Evolutionary conservation across 2,113 vertebrate genomes (phyloP), one percentile per base, ranked within the genome.

Genomic region (Salvelinus sp.): DNA sequence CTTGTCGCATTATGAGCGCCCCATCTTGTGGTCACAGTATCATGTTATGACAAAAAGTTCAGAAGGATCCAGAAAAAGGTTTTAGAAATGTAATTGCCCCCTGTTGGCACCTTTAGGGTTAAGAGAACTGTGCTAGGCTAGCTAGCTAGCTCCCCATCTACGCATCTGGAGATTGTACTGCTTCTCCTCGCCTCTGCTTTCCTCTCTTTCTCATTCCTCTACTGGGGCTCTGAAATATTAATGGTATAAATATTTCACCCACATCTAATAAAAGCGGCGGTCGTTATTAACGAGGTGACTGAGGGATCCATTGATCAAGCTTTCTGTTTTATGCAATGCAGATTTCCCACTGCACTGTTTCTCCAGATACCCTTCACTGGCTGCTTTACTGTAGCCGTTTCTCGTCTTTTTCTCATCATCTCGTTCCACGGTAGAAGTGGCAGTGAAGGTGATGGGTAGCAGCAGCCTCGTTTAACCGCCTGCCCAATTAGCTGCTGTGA

Each of bases 191-290:
- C 30, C 65, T 68, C 66, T 68, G 63, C 14, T 1, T 20, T 27
- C 25, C 66, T 68, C 4, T 3, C 83, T 85, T 83, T 79, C 74
- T 16, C 85, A 73, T 75, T 88, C 77, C 89, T 82, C 88, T 88
- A 85, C 79, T 62, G 80, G 85, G 81, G 68, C 82, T 78, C 81
- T 94, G 89, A 94, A 94, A 93, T 92, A 94, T 94, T 93, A 86
- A 93, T 93, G 89, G 80, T 82, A 93, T 94, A 91, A 93, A 94
- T 94, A 93, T 94, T 93, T 89, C 90, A 94, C 84, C 86, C 76
- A 82, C 76, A 78, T 90, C 92, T 94, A 93, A 94, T 93, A 94
- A 94, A 93, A 93, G 92, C 85, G 50, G 71, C 80, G 81, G 85
- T 90, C 90, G 90, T 93, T 93, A 93, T 94, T 93, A 94, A 92